These are phyloP conservation scores for Nezara viridula DNA, from an alignment of 2,888 invertebrate genomes.

Conservation along the genomic window DNA sequence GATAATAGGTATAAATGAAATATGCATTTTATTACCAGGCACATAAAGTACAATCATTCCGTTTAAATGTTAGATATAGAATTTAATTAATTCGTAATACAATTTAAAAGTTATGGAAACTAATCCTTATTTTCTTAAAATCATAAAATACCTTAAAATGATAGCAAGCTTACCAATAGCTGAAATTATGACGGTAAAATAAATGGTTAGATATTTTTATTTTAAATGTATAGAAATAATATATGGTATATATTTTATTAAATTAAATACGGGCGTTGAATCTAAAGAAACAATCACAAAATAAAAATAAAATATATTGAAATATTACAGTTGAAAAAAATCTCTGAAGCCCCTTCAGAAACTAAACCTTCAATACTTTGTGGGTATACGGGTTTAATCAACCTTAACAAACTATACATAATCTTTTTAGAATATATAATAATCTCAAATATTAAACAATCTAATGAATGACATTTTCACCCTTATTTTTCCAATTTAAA, in stretches of 20 bases:
- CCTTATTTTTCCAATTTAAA: too few relatives aligned
- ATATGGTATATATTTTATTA: not conserved
- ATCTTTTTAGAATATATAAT: not conserved
- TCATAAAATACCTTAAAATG: too few relatives aligned
- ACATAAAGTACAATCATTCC: not conserved
- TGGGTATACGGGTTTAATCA: slow-evolving; percentile 33
- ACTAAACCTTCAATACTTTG: slow-evolving; percentile 37
- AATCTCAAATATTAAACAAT: too few relatives aligned
- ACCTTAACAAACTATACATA: not conserved
- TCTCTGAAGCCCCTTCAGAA: slow-evolving; percentile 10
- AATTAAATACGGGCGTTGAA: not conserved
- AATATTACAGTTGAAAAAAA: not conserved
- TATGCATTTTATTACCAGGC: not conserved
- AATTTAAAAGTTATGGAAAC: not conserved
- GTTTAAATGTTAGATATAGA: not conserved
- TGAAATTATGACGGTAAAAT: too few relatives aligned
- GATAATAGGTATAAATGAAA: not conserved
- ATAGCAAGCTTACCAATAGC: too few relatives aligned
- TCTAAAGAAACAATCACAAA: not conserved
- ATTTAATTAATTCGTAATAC: not conserved
- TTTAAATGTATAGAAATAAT: too few relatives aligned
- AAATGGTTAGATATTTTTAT: too few relatives aligned
- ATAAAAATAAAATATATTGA: not conserved
- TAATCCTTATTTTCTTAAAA: too few relatives aligned
- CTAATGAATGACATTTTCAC: too few relatives aligned